Conservation (phyloP, 2,797 vertebrate genomes). For the Megaceryle alcyon region DNA sequence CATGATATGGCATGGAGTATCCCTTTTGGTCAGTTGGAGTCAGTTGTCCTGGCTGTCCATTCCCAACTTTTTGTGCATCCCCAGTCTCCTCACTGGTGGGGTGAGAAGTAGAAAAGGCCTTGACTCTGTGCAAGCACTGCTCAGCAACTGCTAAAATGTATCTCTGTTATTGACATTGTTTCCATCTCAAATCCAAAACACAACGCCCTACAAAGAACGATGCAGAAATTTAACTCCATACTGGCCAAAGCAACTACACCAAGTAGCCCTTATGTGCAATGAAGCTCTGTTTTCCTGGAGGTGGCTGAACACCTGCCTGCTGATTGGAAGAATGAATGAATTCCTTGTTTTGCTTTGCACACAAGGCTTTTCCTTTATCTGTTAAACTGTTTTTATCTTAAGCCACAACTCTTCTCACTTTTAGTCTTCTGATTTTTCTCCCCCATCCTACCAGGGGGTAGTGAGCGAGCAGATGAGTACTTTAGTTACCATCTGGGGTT, state of each 20-base stretch:
- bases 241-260: neutral
- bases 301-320: no score
- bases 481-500: neutral
- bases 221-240: neutral
- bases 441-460: neutral
- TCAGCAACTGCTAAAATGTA: accelerated
- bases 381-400: neutral
- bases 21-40: neutral
- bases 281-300: neutral
- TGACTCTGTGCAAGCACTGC: neutral
- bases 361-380: neutral
- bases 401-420: neutral
- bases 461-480: neutral
- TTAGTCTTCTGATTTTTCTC: neutral
- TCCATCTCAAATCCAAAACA: no score
- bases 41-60: neutral
- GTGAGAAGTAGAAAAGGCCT: neutral
- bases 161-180: neutral
- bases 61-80: no score
- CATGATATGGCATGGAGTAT: accelerated
- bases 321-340: accelerated
- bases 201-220: neutral
- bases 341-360: neutral
- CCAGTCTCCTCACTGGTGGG: neutral
- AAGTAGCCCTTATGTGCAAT: accelerated